Base-by-base conservation (phyloP, 2,797 vertebrate genomes). In the Ptychobarbus kaznakovi region DNA sequence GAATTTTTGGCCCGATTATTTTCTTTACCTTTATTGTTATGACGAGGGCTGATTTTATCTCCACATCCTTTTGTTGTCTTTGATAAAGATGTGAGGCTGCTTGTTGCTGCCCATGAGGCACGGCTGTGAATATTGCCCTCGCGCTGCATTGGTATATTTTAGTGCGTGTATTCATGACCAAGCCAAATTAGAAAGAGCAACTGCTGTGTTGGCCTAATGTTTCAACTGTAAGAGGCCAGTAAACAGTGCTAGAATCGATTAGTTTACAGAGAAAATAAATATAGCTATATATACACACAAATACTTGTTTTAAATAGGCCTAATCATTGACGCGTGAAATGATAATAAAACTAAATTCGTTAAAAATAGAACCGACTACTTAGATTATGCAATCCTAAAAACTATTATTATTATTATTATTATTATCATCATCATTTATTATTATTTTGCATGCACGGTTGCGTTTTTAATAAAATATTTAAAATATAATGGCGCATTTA, bases 21-120 rank as follows among this genome's bases (percentile, higher is more conserved):
- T 90, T 90, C 85, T 90, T 91, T 90, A 87, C 80, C 85, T 89
- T 90, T 91, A 90, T 91, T 91, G 88, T 91, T 88, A 82, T 84
- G 85, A 83, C 82, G 82, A 85, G 86, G 85, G 49, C 80, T 83
- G 86, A 88, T 89, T 87, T 89, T 89, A 91, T 92, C 90, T 90
- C 32, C 72, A 88, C 86, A 86, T 88, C 84, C 89, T 84, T 88
- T 89, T 86, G 78, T 79, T 61, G 83, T 73, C 61, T 86, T 88
- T 87, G 85, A 86, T 87, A 86, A 87, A 82, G 63, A 83, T 51
- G 65, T 70, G 74, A 84, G 44, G 44, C 49, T 20, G 61, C 46
- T 25, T 61, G 77, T 81, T 76, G 25, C 63, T 58, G 68, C 78
- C 32, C n/a, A 38, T 13, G 32, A 80, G 20, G 16, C 40, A 66